Percentiles rank a stretch among this genome's conserved stretches.
phyloP scores from a whole-genome alignment of 1,140 invertebrate genomes.

The Zophobas atratus region DNA sequence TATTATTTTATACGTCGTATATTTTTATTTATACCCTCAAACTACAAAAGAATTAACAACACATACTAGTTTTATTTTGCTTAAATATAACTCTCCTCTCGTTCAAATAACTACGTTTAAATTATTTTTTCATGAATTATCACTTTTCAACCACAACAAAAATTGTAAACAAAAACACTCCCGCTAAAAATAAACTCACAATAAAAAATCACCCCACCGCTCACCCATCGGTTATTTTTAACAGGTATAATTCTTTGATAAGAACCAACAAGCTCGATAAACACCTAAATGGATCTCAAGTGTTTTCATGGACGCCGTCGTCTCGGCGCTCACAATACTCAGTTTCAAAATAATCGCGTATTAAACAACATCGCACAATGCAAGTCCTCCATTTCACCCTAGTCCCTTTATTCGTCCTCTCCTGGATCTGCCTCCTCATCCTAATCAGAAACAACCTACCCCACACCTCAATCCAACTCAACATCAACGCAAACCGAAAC shows the following conservation, averaged over 20 bases:
- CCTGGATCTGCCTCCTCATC: conserved; percentile 20
- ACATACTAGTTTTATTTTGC: too few species aligned
- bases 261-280: conserved; percentile 10
- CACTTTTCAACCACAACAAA: too few species aligned
- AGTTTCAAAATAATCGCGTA: conserved; percentile 4
- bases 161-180: too few species aligned
- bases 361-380: conserved; percentile 23
- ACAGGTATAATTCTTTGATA: conserved; percentile 41
- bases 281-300: conserved; percentile 40
- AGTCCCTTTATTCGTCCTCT: conserved; percentile 44
- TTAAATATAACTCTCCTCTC: too few species aligned
- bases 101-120: too few species aligned
- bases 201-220: neutral
- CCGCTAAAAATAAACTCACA: neutral
- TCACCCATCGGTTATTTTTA: conserved; percentile 27
- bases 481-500: conserved; percentile 52
- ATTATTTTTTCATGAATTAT: too few species aligned
- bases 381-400: conserved; percentile 42
- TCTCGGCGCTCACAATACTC: conserved; percentile 14
- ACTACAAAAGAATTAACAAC: too few species aligned
- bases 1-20: too few species aligned
- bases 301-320: conserved; percentile 33
- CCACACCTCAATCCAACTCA: conserved; percentile 56
- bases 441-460: conserved; percentile 15
- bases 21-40: too few species aligned